Conservation (phyloP, 92 coral and sea anemone genomes). For the Porites evermanni region DNA sequence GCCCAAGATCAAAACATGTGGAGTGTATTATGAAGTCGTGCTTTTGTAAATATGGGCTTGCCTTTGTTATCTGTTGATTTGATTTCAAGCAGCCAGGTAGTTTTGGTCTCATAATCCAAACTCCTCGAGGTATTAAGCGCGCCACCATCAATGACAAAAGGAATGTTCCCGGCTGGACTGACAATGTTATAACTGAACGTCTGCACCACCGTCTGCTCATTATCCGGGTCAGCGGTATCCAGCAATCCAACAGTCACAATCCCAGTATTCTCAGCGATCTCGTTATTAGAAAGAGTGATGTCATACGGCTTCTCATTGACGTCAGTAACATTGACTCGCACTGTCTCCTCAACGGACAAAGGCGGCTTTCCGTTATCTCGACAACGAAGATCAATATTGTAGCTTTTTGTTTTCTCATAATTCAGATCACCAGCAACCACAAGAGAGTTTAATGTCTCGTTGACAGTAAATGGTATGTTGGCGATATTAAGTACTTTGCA, state of each 20-base stretch:
- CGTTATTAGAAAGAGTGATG: constrained; percentile 68
- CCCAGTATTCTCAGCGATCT: constrained; percentile 84
- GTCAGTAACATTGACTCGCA: constrained; percentile 62
- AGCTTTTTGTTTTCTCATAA: constrained; percentile 64
- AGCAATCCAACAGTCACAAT: constrained; percentile 74
- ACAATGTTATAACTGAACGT: constrained; percentile 72
- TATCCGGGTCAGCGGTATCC: constrained; percentile 92
- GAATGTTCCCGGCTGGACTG: constrained; percentile 42
- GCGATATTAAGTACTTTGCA: constrained; percentile 74
- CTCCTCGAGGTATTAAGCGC: constrained; percentile 76
- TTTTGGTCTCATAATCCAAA: constrained; percentile 81
- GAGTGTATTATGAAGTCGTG: constrained; percentile 15
- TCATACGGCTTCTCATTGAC: constrained; percentile 87
- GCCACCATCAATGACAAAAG: constrained; percentile 75
- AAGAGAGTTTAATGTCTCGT: constrained; percentile 33
- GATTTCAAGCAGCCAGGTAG: constrained; percentile 69
- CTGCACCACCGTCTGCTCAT: constrained; percentile 70
- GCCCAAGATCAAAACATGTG: not conserved
- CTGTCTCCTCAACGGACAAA: constrained; percentile 58
- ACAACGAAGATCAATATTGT: constrained; percentile 78
- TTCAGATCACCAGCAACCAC: constrained; percentile 68
- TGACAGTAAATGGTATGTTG: constrained; percentile 59
- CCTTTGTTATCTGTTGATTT: constrained; percentile 87
- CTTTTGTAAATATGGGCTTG: not conserved
- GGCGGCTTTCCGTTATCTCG: constrained; percentile 75